phyloP scores from a whole-genome alignment of 1,140 invertebrate genomes.

The Lepidurus packardi region DNA sequence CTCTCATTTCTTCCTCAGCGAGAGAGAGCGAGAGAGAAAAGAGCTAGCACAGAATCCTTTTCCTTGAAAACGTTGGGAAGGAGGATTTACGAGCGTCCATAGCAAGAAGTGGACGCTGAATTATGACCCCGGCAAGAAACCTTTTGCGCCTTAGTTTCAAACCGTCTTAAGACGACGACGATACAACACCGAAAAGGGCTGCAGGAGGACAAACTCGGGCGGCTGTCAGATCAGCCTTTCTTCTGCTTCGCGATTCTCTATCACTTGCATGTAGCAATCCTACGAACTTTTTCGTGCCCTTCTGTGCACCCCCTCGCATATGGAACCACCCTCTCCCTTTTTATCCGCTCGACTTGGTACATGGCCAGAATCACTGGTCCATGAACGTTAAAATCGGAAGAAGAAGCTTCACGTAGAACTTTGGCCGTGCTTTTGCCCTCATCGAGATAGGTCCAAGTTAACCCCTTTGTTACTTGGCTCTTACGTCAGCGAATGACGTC shows the following conservation, averaged over 20 bases:
- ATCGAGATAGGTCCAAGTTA: no score
- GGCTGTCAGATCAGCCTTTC: not conserved
- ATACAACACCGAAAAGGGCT: not conserved
- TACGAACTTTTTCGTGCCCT: not conserved
- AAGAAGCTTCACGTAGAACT: not conserved
- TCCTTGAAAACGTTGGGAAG: not conserved
- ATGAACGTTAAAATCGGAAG: not conserved
- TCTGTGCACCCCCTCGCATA: not conserved
- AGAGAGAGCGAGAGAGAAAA: not conserved
- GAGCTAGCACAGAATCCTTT: constrained; percentile 7
- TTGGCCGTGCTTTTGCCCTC: not conserved
- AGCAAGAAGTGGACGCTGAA: constrained; percentile 21
- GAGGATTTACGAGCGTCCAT: constrained; percentile 3
- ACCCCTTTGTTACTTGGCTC: no score
- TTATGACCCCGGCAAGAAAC: not conserved
- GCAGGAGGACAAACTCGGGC: not conserved
- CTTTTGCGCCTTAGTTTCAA: not conserved
- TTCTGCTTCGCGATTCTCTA: constrained; percentile 6
- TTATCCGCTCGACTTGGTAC: not conserved
- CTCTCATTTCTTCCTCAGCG: not conserved
- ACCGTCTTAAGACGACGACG: not conserved
- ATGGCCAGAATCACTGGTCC: not conserved
- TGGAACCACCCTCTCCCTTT: not conserved
- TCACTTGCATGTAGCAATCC: not conserved
- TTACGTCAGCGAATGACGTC: no score